These are phyloP conservation scores for Conomelus anceps DNA, from an alignment of 2,888 invertebrate genomes.

Conservation along the genomic window DNA sequence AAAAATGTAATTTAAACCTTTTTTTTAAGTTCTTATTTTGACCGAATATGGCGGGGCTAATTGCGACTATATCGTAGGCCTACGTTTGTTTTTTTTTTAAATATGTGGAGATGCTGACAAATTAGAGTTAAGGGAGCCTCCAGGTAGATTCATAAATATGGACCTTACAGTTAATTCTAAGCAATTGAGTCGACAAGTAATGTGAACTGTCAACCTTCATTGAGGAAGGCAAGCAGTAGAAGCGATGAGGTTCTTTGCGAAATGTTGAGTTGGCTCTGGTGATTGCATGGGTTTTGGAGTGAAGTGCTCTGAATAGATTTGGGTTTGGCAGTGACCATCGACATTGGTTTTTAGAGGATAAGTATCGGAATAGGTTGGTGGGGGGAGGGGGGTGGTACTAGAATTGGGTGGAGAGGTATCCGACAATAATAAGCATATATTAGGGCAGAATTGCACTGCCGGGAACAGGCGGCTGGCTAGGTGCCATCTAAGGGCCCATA, in stretches of 20 bases:
- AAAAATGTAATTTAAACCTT: no score
- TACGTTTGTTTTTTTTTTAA: no score
- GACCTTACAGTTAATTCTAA: no score
- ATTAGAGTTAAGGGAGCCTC: no score
- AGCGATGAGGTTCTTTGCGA: neutral
- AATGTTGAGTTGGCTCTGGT: neutral
- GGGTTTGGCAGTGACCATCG: neutral
- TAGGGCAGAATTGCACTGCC: conserved; percentile 13
- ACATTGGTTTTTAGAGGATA: neutral
- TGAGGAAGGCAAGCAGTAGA: neutral
- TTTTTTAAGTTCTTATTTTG: no score
- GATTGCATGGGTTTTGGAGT: neutral
- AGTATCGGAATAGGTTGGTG: neutral
- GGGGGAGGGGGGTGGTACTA: neutral
- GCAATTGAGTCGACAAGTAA: neutral
- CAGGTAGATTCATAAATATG: no score
- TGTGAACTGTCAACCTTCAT: neutral
- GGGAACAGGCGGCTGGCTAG: conserved; percentile 6
- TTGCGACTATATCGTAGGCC: no score
- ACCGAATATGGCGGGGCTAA: no score
- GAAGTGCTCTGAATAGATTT: neutral
- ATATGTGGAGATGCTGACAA: no score
- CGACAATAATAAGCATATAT: conserved; percentile 13
- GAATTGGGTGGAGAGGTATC: neutral
- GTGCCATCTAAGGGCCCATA: conserved; percentile 7